Percentiles rank a stretch among this genome's conserved stretches.
phyloP scores from a whole-genome alignment of 2,888 invertebrate species.

The Tipula lateralis region DNA sequence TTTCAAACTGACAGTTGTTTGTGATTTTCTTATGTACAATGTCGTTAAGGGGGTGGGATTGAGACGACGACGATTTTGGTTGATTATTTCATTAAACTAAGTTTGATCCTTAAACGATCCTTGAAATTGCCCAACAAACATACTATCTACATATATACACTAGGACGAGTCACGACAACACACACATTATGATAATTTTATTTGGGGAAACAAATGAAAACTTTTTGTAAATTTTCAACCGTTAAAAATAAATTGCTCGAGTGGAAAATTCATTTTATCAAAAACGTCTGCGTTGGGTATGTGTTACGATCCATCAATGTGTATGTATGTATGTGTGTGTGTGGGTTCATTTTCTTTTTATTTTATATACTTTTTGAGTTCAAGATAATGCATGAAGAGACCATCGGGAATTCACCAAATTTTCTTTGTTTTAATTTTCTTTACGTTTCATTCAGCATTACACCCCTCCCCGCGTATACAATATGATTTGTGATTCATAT shows the following conservation, averaged over 20 bases:
- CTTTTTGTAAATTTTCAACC: neutral
- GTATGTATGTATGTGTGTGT: no score
- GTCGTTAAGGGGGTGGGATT: neutral
- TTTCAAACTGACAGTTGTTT: neutral
- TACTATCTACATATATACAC: neutral
- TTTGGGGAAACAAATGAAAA: neutral
- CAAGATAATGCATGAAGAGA: neutral
- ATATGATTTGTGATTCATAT: neutral
- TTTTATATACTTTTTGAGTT: neutral
- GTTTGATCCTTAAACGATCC: neutral
- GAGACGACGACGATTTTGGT: neutral
- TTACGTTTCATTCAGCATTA: neutral
- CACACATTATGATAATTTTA: neutral
- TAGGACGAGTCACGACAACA: neutral
- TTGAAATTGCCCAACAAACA: neutral
- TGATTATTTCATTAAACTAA: constrained; percentile 24
- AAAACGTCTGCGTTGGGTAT: neutral
- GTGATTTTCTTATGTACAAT: neutral
- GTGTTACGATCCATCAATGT: neutral
- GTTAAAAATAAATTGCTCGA: constrained; percentile 4
- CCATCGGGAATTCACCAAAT: neutral
- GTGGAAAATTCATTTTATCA: neutral
- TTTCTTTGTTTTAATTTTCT: neutral
- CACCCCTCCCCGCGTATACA: neutral
- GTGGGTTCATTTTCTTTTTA: neutral